Evolutionary conservation across 1,140 invertebrate genomes (phyloP).

Genomic region (Himalopsyche phryganea): DNA sequence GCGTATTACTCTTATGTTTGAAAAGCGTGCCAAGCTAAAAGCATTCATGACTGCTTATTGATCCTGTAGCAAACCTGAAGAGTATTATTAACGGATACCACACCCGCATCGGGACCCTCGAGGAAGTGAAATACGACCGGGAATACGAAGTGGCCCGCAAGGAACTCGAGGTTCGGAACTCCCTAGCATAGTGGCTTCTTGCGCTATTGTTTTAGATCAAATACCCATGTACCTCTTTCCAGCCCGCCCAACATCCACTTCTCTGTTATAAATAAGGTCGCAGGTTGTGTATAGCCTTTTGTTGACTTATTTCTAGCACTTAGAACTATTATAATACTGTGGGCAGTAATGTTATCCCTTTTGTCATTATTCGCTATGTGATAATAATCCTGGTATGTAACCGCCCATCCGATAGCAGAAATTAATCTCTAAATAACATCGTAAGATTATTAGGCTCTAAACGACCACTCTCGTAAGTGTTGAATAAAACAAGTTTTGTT

Average conservation of each 20-base stretch:
- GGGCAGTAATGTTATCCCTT: conserved; percentile 18
- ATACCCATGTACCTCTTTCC: background rate
- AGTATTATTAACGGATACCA: conserved; percentile 83
- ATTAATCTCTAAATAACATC: conserved; percentile 26
- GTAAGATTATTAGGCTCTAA: too few relatives aligned
- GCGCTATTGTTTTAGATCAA: conserved; percentile 7
- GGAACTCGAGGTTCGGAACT: conserved; percentile 76
- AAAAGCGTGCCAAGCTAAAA: conserved; percentile 40
- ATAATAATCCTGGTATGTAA: conserved; percentile 33
- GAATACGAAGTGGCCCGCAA: conserved; percentile 91
- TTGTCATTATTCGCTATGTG: conserved; percentile 27
- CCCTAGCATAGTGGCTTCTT: conserved; percentile 21
- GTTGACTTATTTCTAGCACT: conserved; percentile 30
- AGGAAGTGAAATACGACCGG: conserved; percentile 95
- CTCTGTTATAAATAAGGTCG: conserved; percentile 30
- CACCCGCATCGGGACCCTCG: conserved; percentile 79
- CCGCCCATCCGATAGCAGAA: conserved; percentile 31
- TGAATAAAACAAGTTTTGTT: too few relatives aligned
- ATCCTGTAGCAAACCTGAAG: conserved; percentile 73
- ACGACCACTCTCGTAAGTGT: too few relatives aligned
- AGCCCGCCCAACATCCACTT: conserved; percentile 25
- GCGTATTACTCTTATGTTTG: conserved; percentile 17
- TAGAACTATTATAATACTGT: conserved; percentile 10
- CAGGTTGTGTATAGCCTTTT: conserved; percentile 35
- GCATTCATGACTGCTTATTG: conserved; percentile 41